Evolutionary conservation across 2,888 invertebrate genomes (phyloP), one percentile per base, ranked within the genome.

Genomic region (Heliconius cydno): DNA sequence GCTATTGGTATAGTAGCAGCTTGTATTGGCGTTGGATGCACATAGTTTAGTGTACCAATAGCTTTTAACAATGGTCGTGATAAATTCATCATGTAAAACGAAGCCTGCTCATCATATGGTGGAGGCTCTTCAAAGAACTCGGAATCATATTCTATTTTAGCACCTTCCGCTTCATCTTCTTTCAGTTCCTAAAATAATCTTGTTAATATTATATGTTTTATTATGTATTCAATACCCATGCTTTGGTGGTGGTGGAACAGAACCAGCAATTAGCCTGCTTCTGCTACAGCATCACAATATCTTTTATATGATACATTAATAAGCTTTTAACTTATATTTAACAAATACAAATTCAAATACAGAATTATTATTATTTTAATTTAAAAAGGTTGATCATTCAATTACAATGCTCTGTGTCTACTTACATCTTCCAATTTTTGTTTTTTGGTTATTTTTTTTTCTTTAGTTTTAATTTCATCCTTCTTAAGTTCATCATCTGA

Each of bases 11-110:
- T 98, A 0, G 99, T 98, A 0, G 98, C 97, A 1, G 98, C 96
- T 92, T 99, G 99, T 87, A 99, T 99, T 0, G 99, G 99, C 0
- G 99, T 99, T 0, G 99, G 99, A 88, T 98, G 98, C 7, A 97
- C 96, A 91, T 98, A 99, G 85, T 98, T 98, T 91, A 99, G 96
- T 2, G 97, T 96, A 1, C 97, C 97, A 67, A 99, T 97, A 0
- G 99, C 98, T 90, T 99, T 98, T 88, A 99, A 95, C 52, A 99
- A 92, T 0, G 99, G 99, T 80, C 99, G 95, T 0, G 99, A 99
- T 38, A 99, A 94, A 92, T 99, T 99, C 98, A 99, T 99, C 95
- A 99, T 98, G 90, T 98, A 98, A 90, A 98, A 98, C 0, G 97
- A 96, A 3, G 96, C 96, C 81, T 96, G 95, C 76, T 96, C 96